Conservation (phyloP, 2,888 invertebrate genomes). For the Ectropis crepuscularia region DNA sequence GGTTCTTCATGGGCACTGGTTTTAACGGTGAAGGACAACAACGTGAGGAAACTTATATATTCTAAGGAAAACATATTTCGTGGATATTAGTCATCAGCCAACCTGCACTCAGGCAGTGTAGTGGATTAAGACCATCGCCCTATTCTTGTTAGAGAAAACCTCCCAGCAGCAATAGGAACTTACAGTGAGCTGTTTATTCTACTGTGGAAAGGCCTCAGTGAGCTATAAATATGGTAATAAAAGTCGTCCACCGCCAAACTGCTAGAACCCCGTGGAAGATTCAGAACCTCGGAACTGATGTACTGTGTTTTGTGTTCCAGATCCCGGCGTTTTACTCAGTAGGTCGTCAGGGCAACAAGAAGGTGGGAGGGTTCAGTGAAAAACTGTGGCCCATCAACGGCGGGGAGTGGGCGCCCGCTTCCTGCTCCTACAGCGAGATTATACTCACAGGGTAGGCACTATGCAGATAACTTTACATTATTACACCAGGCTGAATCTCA, state of each 20-base stretch:
- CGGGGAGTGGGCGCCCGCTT: slow-evolving; percentile 97
- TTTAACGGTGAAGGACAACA: too few species aligned
- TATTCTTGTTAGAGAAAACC: too few species aligned
- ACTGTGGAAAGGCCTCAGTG: too few species aligned
- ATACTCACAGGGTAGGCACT: slow-evolving; percentile 95
- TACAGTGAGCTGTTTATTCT: too few species aligned
- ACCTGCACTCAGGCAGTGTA: too few species aligned
- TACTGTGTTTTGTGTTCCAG: slow-evolving; percentile 51
- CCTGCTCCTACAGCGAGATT: slow-evolving; percentile 98
- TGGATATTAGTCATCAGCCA: too few species aligned
- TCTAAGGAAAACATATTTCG: too few species aligned
- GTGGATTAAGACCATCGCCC: too few species aligned
- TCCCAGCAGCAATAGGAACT: too few species aligned
- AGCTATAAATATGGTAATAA: too few species aligned
- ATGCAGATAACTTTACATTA: neutral
- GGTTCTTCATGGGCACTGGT: too few species aligned
- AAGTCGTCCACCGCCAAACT: neutral
- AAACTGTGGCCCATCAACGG: slow-evolving; percentile 98
- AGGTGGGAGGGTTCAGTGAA: slow-evolving; percentile 93
- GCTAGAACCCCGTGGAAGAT: neutral
- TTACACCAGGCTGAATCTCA: neutral
- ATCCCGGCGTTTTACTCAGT: slow-evolving; percentile 98
- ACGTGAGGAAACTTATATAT: too few species aligned
- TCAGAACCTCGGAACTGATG: neutral
- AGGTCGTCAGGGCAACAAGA: slow-evolving; percentile 90